phyloP scores from a whole-genome alignment of 1,140 invertebrate genomes.

The Berghia stephanieae region DNA sequence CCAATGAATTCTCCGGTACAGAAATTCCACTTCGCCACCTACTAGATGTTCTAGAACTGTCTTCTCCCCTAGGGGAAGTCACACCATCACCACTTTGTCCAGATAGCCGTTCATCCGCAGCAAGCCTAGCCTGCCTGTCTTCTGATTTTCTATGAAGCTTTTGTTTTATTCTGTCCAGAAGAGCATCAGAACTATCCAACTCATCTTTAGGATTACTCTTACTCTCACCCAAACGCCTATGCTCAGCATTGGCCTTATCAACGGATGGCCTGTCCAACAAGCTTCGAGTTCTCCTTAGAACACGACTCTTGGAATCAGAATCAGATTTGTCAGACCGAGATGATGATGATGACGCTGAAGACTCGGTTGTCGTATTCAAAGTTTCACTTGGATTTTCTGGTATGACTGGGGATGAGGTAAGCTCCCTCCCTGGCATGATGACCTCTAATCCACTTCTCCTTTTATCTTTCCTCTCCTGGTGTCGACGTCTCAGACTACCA shows the following conservation, averaged over 20 bases:
- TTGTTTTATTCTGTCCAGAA: conserved; percentile 39
- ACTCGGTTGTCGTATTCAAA: too few relatives aligned
- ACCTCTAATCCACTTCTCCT: conserved; percentile 34
- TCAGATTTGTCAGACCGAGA: too few relatives aligned
- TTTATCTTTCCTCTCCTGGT: conserved; percentile 43
- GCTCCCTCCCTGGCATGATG: conserved; percentile 44
- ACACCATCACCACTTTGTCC: too few relatives aligned
- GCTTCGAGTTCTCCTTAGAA: conserved; percentile 49
- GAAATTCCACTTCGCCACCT: conserved; percentile 21
- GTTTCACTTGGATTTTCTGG: not conserved
- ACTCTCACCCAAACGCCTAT: too few relatives aligned
- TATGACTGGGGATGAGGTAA: conserved; percentile 52
- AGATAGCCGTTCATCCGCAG: too few relatives aligned
- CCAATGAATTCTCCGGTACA: conserved; percentile 33
- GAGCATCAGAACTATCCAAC: conserved; percentile 34
- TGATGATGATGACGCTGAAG: too few relatives aligned
- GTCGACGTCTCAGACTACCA: conserved; percentile 49
- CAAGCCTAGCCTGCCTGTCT: conserved; percentile 18
- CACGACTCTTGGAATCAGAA: too few relatives aligned
- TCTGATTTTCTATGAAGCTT: conserved; percentile 32
- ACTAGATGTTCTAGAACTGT: too few relatives aligned
- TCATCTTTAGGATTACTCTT: conserved; percentile 32
- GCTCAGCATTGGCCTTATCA: conserved; percentile 28
- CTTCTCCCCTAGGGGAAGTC: not conserved
- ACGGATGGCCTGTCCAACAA: conserved; percentile 42